Percentiles rank a stretch among this genome's conserved stretches.
These are phyloP conservation scores for Zonitis immaculata DNA, from an alignment of 2,888 invertebrate species.

Conservation along the genomic window DNA sequence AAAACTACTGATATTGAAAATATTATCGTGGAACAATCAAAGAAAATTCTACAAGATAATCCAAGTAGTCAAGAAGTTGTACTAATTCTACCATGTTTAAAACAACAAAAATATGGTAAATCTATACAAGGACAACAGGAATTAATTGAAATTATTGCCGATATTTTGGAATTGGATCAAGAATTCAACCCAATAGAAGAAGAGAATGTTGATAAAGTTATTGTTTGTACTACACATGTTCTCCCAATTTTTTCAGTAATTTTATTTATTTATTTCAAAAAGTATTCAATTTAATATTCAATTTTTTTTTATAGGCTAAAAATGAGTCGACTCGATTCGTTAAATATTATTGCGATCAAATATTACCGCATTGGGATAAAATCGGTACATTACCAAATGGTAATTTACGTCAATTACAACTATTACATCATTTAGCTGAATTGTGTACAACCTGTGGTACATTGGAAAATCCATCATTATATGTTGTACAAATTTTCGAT, in stretches of 20 bases:
- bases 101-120: constrained; percentile 74
- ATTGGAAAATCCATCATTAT: constrained; percentile 67
- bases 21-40: constrained; percentile 74
- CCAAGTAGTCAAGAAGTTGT: constrained; percentile 90
- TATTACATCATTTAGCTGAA: constrained; percentile 84
- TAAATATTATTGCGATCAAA: constrained; percentile 77
- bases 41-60: constrained; percentile 86
- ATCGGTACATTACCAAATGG: constrained; percentile 57
- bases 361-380: constrained; percentile 69
- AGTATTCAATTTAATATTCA: constrained; percentile 2
- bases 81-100: constrained; percentile 79
- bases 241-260: constrained; percentile 85
- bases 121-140: constrained; percentile 75
- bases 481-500: constrained; percentile 72
- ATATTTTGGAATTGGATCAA: constrained; percentile 76
- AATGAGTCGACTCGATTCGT: constrained; percentile 83
- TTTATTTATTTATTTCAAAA: constrained; percentile 25
- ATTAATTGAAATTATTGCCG: constrained; percentile 77
- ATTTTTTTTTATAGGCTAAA: constrained; percentile 60
- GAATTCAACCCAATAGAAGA: constrained; percentile 55
- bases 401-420: constrained; percentile 66
- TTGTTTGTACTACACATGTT: constrained; percentile 82
- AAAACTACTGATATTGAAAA: constrained; percentile 84
- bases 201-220: constrained; percentile 65
- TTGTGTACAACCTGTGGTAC: constrained; percentile 72